Base-by-base conservation (phyloP, 2,888 invertebrate species). In the Synanthedon andrenaeformis region DNA sequence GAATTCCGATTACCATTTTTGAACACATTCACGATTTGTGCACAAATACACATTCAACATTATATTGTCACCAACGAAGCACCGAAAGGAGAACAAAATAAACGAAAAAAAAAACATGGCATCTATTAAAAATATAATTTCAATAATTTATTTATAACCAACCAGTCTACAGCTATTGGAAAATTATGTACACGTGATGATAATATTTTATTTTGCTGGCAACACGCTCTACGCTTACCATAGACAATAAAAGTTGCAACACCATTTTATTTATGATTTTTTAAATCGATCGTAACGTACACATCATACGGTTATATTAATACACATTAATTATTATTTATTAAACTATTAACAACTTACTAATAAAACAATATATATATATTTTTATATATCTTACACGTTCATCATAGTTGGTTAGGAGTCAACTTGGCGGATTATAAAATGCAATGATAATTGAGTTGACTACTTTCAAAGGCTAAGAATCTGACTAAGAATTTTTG, bases 341-440 rank as follows among this genome's bases (percentile, higher is more conserved):
- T 72, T 80, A 81, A 76, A 79, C 83, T 86, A 87, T 84, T 76
- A 87, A 87, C 86, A 86, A 85, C 86, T 87, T 86, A 86, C 79
- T 82, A 76, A 67, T 78, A 82, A 49, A 81, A 77, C 70, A 79
- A 76, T 77, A 75, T 72, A 72, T 52, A 10, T 35, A 6, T 35
- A n/a, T 35, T 49, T 54, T 35, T 35, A 14, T n/a, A 72, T 76
- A 86, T 84, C 83, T 86, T 86, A 85, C 86, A 85, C 72, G 61
- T 60, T 65, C 35, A 35, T 35, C 6, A 35, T 35, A 35, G 35
- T 35, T 35, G 67, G 61, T 58, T 56, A 67, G 62, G 63, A 63
- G 57, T 61, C 60, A 63, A 61, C 62, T 42, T 53, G 53, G 45
- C 52, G 13, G 17, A 35, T 10, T 35, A 35, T 49, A 49, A 49